phyloP scores from a whole-genome alignment of 2,113 vertebrate species.

The Alligator mississippiensis region DNA sequence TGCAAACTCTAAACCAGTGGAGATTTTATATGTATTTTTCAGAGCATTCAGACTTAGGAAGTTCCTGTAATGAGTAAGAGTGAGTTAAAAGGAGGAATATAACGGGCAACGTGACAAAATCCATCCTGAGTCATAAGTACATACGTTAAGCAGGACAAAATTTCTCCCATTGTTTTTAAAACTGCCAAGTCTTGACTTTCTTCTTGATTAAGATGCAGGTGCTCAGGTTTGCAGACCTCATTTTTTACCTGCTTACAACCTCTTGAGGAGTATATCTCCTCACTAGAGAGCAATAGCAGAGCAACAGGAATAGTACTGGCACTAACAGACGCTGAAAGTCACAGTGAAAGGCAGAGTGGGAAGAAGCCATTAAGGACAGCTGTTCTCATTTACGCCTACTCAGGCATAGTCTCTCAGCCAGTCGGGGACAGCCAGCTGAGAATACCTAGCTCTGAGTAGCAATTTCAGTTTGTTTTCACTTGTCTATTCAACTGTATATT shows the following conservation, averaged over 20 bases:
- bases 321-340: neutral
- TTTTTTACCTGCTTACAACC: neutral
- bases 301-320: accelerated
- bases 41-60: neutral
- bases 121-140: neutral
- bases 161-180: neutral
- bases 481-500: neutral
- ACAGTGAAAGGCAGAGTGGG: accelerated
- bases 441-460: neutral
- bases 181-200: accelerated
- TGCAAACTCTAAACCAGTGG: neutral
- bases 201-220: neutral
- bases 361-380: neutral
- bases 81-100: neutral
- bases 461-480: neutral
- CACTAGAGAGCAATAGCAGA: neutral
- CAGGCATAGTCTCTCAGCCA: neutral
- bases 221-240: neutral
- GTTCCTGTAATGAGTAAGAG: neutral
- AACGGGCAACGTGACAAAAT: accelerated
- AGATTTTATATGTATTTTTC: neutral
- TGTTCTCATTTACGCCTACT: neutral
- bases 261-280: neutral
- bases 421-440: neutral
- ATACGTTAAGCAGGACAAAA: neutral